Evolutionary conservation across 2,113 vertebrate genomes (phyloP), one percentile per base, ranked within the genome.

Genomic region (Trematocara nigrifrons): DNA sequence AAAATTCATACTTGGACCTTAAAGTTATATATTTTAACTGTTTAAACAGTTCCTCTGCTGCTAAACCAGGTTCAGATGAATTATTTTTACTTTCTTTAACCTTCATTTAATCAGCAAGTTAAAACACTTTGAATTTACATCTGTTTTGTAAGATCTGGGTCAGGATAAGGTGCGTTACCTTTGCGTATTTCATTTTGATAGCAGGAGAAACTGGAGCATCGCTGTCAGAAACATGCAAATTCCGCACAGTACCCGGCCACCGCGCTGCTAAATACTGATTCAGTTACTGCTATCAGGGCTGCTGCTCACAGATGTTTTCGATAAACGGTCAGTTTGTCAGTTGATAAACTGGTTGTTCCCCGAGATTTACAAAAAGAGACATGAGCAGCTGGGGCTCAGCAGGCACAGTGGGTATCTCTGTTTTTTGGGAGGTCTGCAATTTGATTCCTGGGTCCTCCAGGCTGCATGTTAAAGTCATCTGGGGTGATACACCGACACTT

Each of bases 241-340:
- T 31, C 42, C 0, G 2, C 42, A 0, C 42, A 49, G 22, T 18
- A 29, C 15, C 3, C 2, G 2, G 0, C 40, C 20, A 74, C 66
- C 1, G 8, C 2, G 22, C 22, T 29, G 22, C 69, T 26, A 74
- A 74, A 47, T 45, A 16, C 22, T 29, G n/a, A 5, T 47, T 74
- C 0, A 26, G 38, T 4, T 64, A 38, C 59, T 38, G 59, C 59
- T n/a, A 35, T 64, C 38, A 22, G 11, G 0, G 64, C 38, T 69
- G 64, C 64, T 22, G 7, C 38, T 42, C 38, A 42, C 64, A 22
- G n/a, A 13, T 3, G 59, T 64, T 64, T 64, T 38, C 0, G 0
- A 38, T 64, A 64, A n/a, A 64, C 2, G 0, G 4, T 71, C 66
- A 71, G 66, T 0, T 9, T 15, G 18, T 71, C 66, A 71, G 1